Conservation (phyloP, 2,113 vertebrate genomes). For the Plecotus auritus region DNA sequence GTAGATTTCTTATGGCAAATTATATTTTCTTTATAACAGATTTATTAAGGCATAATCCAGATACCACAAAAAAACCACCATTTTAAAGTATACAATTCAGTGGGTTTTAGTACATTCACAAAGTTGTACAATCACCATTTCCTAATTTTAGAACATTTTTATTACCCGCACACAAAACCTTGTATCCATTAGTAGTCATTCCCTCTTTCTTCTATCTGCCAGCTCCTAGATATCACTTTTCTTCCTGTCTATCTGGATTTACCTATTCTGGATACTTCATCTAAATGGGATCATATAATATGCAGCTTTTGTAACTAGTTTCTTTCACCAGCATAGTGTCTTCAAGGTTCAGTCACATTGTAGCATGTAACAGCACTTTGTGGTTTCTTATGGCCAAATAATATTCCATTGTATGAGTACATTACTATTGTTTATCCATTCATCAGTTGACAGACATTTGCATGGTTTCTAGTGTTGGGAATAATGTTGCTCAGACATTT, state of each 20-base stretch:
- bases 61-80: not conserved
- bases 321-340: not conserved
- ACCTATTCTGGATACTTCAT: not conserved
- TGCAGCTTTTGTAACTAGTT: not conserved
- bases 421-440: not conserved
- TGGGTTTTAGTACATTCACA: not conserved
- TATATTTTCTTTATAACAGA: not conserved
- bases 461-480: not conserved
- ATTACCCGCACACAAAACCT: not conserved
- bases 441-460: not conserved
- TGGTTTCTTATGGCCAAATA: not conserved
- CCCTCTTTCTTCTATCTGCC: not conserved
- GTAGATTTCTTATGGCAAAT: not conserved
- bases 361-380: not conserved
- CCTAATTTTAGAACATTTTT: not conserved
- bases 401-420: not conserved
- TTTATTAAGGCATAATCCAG: not conserved
- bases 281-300: not conserved
- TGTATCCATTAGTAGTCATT: not conserved
- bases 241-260: not conserved
- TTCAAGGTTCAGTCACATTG: not conserved
- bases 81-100: not conserved
- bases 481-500: not conserved
- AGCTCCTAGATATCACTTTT: not conserved
- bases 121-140: not conserved